These are phyloP conservation scores for Mesitornis unicolor DNA, from an alignment of 2,113 vertebrate genomes.

Conservation along the genomic window DNA sequence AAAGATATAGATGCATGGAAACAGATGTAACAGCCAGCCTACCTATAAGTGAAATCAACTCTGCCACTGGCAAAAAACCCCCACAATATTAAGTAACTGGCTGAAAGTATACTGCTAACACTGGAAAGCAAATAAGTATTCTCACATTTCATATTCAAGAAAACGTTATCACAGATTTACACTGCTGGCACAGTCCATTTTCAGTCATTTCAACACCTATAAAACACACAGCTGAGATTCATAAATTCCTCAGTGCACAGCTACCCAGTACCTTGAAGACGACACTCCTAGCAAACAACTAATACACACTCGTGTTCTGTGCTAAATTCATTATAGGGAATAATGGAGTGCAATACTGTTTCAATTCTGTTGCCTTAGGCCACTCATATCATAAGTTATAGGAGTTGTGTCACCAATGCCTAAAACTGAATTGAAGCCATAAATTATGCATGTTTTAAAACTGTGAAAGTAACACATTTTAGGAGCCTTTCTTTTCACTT, in stretches of 20 bases:
- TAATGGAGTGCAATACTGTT: not conserved
- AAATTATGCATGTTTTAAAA: conserved; percentile 18
- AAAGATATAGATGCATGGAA: not conserved
- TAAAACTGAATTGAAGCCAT: not conserved
- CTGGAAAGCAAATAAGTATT: not conserved
- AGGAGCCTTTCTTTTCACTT: not conserved
- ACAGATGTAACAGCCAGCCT: not conserved
- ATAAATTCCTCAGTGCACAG: not conserved
- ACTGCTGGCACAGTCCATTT: conserved; percentile 19
- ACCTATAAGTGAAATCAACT: not conserved
- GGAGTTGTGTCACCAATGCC: not conserved
- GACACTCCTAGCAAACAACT: not conserved
- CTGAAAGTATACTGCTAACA: conserved; percentile 26
- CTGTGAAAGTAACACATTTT: not conserved
- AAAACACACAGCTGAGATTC: conserved; percentile 22
- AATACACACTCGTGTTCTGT: not conserved
- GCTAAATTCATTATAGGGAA: not conserved
- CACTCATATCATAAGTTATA: not conserved
- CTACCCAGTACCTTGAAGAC: not conserved
- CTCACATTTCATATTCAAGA: conserved; percentile 13
- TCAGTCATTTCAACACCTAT: conserved; percentile 30
- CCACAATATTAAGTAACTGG: not conserved
- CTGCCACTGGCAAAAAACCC: not conserved
- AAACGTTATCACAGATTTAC: conserved; percentile 34
- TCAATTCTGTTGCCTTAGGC: not conserved